Base-by-base conservation (phyloP, 2,113 vertebrate genomes). In the Strix aluco region DNA sequence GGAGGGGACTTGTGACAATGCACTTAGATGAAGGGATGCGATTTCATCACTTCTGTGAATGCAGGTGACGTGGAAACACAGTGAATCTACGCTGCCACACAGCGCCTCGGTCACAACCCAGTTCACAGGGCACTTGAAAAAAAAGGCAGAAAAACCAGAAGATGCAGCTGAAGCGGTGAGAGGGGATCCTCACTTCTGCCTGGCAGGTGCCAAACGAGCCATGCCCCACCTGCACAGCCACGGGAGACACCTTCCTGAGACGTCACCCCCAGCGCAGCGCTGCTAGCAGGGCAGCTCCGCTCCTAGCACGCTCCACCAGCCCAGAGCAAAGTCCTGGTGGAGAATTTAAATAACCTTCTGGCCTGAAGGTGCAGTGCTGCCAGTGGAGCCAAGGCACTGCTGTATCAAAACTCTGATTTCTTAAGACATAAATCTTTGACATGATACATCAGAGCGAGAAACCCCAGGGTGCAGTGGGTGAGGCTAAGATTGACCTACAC, bases 381-480 rank as follows among this genome's bases (percentile, higher is more conserved):
- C 57, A 36, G 57, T 57, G 70, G 42, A 67, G 71, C 47, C 47
- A 6, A 12, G 49, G n/a, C 3, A 58, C 19, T 2, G 2, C 62
- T 4, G 20, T 29, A 30, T 2, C 81, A n/a, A 16, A 77, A 4
- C 46, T 26, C 58, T 5, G n/a, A 14, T 47, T 57, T 40, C 54
- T 34, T 4, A 13, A 9, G 63, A 10, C 70, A 8, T 14, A 26
- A 54, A 75, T 67, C 44, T 9, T 0, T 2, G 26, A 18, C 7
- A 1, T 8, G n/a, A 11, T 5, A 3, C 52, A 11, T 2, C 40
- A 2, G 6, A 1, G 69, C 30, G 1, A 62, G 57, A 18, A 67
- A 23, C 9, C 34, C 30, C 6, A 0, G 38, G 61, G 40, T 2
- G 46, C 46, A 6, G 72, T 0, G n/a, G 30, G n/a, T 6, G 80